Conservation (phyloP, 2,888 invertebrate species). For the Nomada goodeniana region DNA sequence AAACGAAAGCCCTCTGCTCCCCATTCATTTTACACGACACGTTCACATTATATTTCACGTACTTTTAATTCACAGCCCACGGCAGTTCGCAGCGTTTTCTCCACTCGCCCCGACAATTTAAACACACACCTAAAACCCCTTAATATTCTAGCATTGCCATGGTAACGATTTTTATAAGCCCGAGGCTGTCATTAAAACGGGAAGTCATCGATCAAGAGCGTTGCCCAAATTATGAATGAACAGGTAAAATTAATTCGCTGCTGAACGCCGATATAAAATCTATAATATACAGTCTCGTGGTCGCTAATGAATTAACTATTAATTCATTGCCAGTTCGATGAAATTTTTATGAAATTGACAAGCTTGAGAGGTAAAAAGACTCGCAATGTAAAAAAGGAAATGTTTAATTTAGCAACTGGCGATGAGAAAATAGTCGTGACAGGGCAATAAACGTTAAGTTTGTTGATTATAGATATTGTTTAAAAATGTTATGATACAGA, state of each 20-base stretch:
- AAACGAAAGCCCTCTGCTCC: conserved; percentile 18
- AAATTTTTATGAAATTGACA: background rate
- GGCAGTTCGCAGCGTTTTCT: conserved; percentile 2
- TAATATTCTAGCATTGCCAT: background rate
- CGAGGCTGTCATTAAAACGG: conserved; percentile 24
- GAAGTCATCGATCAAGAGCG: background rate
- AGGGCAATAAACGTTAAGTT: conserved; percentile 1
- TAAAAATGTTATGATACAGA: conserved; percentile 14
- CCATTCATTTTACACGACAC: conserved; percentile 1
- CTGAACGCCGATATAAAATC: too few relatives aligned
- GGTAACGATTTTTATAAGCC: conserved; percentile 33
- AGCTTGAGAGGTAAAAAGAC: conserved; percentile 16
- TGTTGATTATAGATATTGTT: conserved; percentile 28
- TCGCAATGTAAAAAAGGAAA: conserved; percentile 18
- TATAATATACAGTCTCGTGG: too few relatives aligned
- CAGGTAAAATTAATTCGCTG: background rate
- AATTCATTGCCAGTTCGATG: too few relatives aligned
- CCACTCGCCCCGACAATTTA: conserved; percentile 7
- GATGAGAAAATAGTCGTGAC: background rate
- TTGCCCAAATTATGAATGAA: background rate
- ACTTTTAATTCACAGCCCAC: conserved; percentile 32
- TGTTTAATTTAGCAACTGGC: background rate
- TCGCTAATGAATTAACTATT: too few relatives aligned
- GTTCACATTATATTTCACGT: conserved; percentile 34
- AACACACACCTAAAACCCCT: conserved; percentile 36